These are phyloP conservation scores for Drosophila neonasuta DNA, from an alignment of 2,888 invertebrate genomes.

Conservation along the genomic window DNA sequence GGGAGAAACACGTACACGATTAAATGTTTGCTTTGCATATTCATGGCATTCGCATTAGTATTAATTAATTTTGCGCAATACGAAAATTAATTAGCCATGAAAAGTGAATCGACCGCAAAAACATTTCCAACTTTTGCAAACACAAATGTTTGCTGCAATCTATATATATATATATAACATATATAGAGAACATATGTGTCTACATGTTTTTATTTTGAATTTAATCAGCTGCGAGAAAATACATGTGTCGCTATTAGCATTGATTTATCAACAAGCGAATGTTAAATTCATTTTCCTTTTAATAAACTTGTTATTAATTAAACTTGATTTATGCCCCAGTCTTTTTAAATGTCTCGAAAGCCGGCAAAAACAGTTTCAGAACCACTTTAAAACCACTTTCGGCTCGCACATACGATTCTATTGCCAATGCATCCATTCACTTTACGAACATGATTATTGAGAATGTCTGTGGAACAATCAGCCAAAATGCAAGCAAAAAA, in stretches of 20 bases:
- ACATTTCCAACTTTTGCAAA: conserved; percentile 50
- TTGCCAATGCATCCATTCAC: conserved; percentile 16
- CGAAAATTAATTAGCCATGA: conserved; percentile 76
- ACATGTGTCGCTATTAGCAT: conserved; percentile 57
- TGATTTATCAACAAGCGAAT: conserved; percentile 56
- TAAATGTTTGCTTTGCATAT: conserved; percentile 67
- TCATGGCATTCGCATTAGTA: conserved; percentile 70
- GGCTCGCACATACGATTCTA: not conserved
- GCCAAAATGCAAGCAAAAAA: not conserved
- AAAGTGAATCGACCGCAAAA: conserved; percentile 75
- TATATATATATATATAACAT: conserved; percentile 4
- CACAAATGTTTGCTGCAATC: conserved; percentile 25
- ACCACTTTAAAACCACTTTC: conserved; percentile 4
- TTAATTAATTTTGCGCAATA: conserved; percentile 74
- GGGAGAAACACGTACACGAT: conserved; percentile 16
- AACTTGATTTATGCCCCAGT: conserved; percentile 10
- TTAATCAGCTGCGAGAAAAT: conserved; percentile 43
- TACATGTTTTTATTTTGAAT: conserved; percentile 11
- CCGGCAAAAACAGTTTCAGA: conserved; percentile 1
- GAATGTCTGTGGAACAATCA: conserved; percentile 16
- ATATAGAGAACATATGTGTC: conserved; percentile 16
- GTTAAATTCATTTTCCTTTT: conserved; percentile 4
- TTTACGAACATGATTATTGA: conserved; percentile 7
- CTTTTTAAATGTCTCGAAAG: not conserved
- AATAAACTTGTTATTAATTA: conserved; percentile 27